Base-by-base conservation (phyloP, 2,113 vertebrate species). In the Anser brachyrhynchus region DNA sequence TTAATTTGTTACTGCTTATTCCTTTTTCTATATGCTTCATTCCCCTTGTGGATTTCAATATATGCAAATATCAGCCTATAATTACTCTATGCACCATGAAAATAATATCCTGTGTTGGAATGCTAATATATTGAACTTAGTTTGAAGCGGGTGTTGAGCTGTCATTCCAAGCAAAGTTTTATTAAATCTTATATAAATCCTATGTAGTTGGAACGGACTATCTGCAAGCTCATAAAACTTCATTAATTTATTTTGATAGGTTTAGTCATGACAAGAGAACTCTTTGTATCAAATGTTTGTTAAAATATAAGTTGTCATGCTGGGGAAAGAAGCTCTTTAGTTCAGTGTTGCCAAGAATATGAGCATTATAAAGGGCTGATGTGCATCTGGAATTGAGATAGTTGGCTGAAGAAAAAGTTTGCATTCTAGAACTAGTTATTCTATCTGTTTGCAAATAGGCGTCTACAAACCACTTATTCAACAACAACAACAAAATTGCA, bases 101-200 rank as follows among this genome's bases (percentile, higher is more conserved):
- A 70, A 49, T 81, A 72, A 69, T 87, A 91, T 52, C 8, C 14
- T 61, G 35, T 84, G 77, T 73, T 70, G 31, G 71, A 95, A 95
- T 76, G 44, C 5, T 89, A 79, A 87, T 95, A 91, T 82, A 95
- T 76, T 79, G 61, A 84, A 91, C 31, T 77, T 89, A 81, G 13
- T 84, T 78, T 0, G 0, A 89, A 87, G 54, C 2, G 16, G 49
- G 82, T 84, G 77, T 69, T 78, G 37, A 89, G 33, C 49, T 92
- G 87, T 93, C 81, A 83, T 91, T 93, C 80, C 28, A 91, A 62
- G 17, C 5, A 61, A 87, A 92, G 49, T 92, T 92, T 87, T 67
- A 73, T 89, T 89, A 95, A 87, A 89, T 91, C 43, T 89, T 95
- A 62, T 58, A 46, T 76, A 92, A 93, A 82, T 82, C 16, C 14